Evolutionary conservation across 2,797 vertebrate genomes (phyloP), one percentile per base, ranked within the genome.

Genomic region (Syngnathus acus): DNA sequence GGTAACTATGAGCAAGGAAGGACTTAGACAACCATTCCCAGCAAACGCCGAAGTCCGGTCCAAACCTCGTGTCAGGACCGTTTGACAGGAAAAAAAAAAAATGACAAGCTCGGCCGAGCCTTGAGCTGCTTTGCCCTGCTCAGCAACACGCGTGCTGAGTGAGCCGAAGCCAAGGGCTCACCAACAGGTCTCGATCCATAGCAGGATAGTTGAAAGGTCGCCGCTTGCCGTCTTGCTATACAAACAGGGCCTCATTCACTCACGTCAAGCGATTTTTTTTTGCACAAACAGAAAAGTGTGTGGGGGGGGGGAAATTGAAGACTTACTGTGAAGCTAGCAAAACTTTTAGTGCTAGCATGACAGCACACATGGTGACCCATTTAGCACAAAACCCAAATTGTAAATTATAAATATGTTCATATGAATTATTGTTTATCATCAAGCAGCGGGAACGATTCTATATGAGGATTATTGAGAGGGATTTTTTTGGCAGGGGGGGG

Each of bases 81-180:
- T 66, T 85, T 77, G 72, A 82, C 72, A 69, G 64, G 60, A 78
- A 82, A 76, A 81, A 71, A 75, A 84, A 80, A 74, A 80, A 75
- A 84, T 10, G 82, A 83, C 76, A 51, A 79, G 23, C 72, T 67
- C 26, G 57, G 84, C 81, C 32, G 32, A 32, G 32, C 72, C 32
- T 65, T 89, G 90, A 90, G 89, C 90, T 83, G 84, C 87, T 89
- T 84, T 85, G 80, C 73, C 78, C 85, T 67, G 85, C 85, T 89
- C 85, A 88, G 87, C 86, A 88, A 87, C 86, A 83, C 86, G 86
- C 89, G 84, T 90, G 89, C 90, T 91, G 89, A 92, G 85, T 88
- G 83, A 82, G 86, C 86, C 82, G 77, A 87, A 89, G 66, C 57
- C 70, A 78, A 78, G 83, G 87, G 91, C 89, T 91, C 91, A 90